Conservation (phyloP, 2,797 vertebrate genomes). For the Lycodopsis pacificus region DNA sequence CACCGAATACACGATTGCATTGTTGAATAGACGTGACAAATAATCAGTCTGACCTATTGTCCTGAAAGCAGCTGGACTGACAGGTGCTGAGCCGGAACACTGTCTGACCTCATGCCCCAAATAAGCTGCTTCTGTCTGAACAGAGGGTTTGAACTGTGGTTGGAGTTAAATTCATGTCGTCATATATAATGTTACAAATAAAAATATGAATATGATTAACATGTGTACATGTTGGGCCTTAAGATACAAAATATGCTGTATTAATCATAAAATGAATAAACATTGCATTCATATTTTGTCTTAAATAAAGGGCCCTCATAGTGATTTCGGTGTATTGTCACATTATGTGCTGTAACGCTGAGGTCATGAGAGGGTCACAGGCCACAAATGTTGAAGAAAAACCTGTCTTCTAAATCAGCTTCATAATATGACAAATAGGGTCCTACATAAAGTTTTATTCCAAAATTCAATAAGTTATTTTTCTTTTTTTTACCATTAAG, state of each 20-base stretch:
- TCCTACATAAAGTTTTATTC: not conserved
- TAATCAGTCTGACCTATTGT: conserved; percentile 60
- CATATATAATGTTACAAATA: not conserved
- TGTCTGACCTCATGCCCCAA: conserved; percentile 52
- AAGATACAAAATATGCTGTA: not conserved
- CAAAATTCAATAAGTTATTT: not conserved
- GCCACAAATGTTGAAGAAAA: not conserved
- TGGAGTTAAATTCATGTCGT: conserved; percentile 11
- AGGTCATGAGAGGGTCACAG: not conserved
- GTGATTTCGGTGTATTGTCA: not conserved
- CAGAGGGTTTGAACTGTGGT: conserved; percentile 9
- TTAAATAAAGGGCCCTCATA: not conserved
- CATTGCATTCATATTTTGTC: not conserved
- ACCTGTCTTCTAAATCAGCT: not conserved
- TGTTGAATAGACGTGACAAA: conserved; percentile 23
- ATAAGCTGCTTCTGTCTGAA: conserved; percentile 58
- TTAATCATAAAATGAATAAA: not conserved
- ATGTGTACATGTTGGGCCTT: not conserved
- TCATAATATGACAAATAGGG: not conserved
- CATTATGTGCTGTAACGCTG: not conserved
- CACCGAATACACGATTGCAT: conserved; percentile 1
- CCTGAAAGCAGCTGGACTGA: conserved; percentile 74
- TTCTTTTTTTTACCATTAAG: not conserved
- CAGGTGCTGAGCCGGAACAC: conserved; percentile 66
- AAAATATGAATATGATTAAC: conserved; percentile 1